Evolutionary conservation across 2,888 invertebrate genomes (phyloP).

Genomic region (Tenthredo mesomela): DNA sequence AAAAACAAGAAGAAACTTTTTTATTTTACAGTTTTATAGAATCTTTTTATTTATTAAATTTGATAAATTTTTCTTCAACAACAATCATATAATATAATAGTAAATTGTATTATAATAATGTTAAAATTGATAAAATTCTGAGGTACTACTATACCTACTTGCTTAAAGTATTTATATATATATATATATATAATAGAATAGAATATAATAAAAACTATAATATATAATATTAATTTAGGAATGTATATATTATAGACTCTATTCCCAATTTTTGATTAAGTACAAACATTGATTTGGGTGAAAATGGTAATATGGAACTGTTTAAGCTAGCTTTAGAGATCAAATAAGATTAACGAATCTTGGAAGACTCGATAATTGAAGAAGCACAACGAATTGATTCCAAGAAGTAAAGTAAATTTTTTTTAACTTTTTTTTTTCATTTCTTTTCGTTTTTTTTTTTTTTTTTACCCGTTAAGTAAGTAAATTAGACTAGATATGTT

Average conservation of each 20-base stretch:
- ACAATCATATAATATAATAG: not conserved
- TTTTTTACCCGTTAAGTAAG: conserved; percentile 10
- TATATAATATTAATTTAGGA: conserved; percentile 1
- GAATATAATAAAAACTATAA: not conserved
- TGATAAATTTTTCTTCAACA: not conserved
- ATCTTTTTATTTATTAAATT: not conserved
- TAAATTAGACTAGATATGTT: conserved; percentile 40
- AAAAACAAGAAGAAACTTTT: not conserved
- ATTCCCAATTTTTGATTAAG: not conserved
- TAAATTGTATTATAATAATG: not conserved
- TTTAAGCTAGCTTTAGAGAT: not conserved
- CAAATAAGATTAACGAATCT: not conserved
- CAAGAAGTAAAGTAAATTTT: not conserved
- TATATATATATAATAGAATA: not conserved
- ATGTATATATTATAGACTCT: conserved; percentile 6
- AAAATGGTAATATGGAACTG: not conserved
- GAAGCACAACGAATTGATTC: not conserved
- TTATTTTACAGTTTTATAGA: not conserved
- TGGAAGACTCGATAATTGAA: conserved; percentile 6
- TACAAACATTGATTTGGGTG: conserved; percentile 23
- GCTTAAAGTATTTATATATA: not conserved
- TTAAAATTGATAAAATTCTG: not conserved
- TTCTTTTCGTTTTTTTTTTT: not conserved
- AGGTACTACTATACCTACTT: not conserved
- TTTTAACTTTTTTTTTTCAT: not conserved